These are phyloP conservation scores for Limenitis arthemis DNA, from an alignment of 2,888 invertebrate genomes.

Conservation along the genomic window DNA sequence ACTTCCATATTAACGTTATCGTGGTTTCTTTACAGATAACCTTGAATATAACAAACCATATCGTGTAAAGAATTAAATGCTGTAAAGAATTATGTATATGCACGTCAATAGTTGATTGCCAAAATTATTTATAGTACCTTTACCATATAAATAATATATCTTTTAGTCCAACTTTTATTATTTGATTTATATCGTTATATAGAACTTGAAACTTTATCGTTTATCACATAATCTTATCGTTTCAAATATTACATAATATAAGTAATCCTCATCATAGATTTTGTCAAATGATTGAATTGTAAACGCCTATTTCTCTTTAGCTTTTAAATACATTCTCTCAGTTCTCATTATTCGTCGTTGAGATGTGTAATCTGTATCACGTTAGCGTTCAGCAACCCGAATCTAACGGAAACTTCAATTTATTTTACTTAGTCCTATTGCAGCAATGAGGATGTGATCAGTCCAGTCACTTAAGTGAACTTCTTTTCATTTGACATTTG, in stretches of 20 bases:
- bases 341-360: slow-evolving; percentile 11
- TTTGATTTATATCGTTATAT: neutral
- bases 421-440: slow-evolving; percentile 43
- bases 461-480: slow-evolving; percentile 45
- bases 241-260: neutral
- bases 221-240: neutral
- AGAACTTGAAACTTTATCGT: slow-evolving; percentile 2
- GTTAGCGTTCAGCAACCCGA: slow-evolving; percentile 31
- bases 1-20: neutral
- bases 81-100: slow-evolving; percentile 5
- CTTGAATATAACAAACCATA: slow-evolving; percentile 10
- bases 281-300: neutral
- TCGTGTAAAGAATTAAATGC: slow-evolving; percentile 12
- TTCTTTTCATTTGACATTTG: slow-evolving; percentile 26
- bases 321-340: neutral
- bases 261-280: neutral
- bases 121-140: neutral
- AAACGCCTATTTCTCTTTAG: too few relatives aligned
- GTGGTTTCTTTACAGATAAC: slow-evolving; percentile 8
- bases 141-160: neutral
- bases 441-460: slow-evolving; percentile 47
- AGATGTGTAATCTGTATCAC: slow-evolving; percentile 11
- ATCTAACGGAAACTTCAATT: slow-evolving; percentile 61
- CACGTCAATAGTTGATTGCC: slow-evolving; percentile 1
- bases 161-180: neutral